Base-by-base conservation (phyloP, 2,888 invertebrate species). In the Aphelenchoides bicaudatus region DNA sequence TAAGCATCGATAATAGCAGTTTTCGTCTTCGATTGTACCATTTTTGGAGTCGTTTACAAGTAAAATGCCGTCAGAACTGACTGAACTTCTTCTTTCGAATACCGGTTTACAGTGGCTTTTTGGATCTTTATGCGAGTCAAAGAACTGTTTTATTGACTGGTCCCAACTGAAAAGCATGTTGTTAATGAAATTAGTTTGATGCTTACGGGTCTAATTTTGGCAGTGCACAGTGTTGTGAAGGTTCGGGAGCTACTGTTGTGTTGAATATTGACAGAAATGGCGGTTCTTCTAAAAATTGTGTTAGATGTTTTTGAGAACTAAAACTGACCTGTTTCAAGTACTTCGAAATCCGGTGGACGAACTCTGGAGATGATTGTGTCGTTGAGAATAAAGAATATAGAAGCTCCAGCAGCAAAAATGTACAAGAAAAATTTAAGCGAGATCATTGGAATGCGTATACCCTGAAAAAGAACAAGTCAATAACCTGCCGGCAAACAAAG, bases 111-210 rank as follows among this genome's bases (percentile, higher is more conserved):
- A 62, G 46, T 62, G 28, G 25, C 29, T 16, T 6, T 31, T 19
- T 3, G 61, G 62, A 49, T 62, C 51, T 10, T 54, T 31, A 23
- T 34, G 25, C 4, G 39, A n/a, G 23, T 51, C 31, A 16, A 62
- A 28, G 30, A 38, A 49, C 10, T 34, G 19, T 8, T 39, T 16
- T 10, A 56, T 62, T 8, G 38, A 34, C 0, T 59, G 54, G 34
- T 62, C 62, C 62, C 61, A 62, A 3, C 62, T 19, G 34, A 10
- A 34, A 34, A 10, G 10, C 34, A 10, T 10, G 10, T 34, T n/a
- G n/a, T 34, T 34, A n/a, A 10, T 34, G 10, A 10, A n/a, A 10
- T 34, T n/a, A 10, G n/a, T 34, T 10, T n/a, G 34, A 10, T 34
- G 10, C 34, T 34, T 34, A 34, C 34, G 10, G 10, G n/a, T n/a